phyloP scores from a whole-genome alignment of 1,140 invertebrate species.

The Bombus fervidus region DNA sequence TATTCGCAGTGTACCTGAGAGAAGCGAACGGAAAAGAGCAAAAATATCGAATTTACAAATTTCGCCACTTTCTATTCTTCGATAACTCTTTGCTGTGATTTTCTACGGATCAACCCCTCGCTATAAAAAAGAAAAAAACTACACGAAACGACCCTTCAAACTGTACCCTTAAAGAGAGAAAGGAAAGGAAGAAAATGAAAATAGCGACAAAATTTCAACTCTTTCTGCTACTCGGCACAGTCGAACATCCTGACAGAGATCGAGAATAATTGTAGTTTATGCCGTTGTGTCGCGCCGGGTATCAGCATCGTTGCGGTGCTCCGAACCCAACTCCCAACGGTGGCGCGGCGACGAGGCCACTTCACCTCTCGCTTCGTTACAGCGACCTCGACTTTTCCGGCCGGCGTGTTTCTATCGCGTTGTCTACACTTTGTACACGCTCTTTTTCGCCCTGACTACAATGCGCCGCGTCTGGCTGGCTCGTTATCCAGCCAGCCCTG shows the following conservation, averaged over 20 bases:
- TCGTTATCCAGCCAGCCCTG: slow-evolving; percentile 26
- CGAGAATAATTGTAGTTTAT: slow-evolving; percentile 14
- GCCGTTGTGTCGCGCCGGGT: not conserved
- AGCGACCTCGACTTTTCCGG: slow-evolving; percentile 20
- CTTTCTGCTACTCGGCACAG: too few species aligned
- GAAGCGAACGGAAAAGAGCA: too few species aligned
- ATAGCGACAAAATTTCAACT: not conserved
- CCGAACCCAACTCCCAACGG: too few species aligned
- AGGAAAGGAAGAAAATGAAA: not conserved
- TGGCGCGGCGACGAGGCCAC: not conserved
- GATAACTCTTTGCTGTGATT: not conserved
- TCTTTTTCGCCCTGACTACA: slow-evolving; percentile 28
- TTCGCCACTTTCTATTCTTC: not conserved
- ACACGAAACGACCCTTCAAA: not conserved
- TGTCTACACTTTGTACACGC: slow-evolving; percentile 39
- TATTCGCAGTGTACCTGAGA: too few species aligned
- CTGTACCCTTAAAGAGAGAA: not conserved
- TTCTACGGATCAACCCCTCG: not conserved
- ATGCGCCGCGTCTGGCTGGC: slow-evolving; percentile 20
- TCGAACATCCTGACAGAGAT: not conserved
- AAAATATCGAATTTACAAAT: not conserved
- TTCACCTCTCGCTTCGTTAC: slow-evolving; percentile 34
- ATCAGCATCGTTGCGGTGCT: slow-evolving; percentile 4
- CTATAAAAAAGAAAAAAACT: not conserved
- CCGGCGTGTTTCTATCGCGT: slow-evolving; percentile 8